Base-by-base conservation (phyloP, 2,888 invertebrate species). In the Caenorhabditis sp. region DNA sequence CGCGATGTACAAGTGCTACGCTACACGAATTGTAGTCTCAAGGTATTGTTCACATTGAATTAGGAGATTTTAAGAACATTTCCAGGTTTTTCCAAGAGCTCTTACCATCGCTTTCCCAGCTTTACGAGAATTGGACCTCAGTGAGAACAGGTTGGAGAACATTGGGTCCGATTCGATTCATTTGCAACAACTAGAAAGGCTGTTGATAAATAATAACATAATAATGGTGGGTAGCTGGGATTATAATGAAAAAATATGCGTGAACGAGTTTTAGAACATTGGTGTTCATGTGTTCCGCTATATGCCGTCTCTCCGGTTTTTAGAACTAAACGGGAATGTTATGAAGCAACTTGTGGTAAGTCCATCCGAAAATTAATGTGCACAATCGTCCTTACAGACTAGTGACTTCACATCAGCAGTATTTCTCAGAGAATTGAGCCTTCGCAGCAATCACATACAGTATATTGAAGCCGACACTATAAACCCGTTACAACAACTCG, bases 241-340 rank as follows among this genome's bases (percentile, higher is more conserved):
- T 24, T 27, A 24, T 13, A 7, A n/a, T 32, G 7, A 6, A 6
- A 2, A 4, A 15, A 15, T 26, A 8, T 4, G 7, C 22, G n/a
- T 30, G 15, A 17, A 13, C 15, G 6, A 30, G 9, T 73, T 74
- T 48, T n/a, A 80, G 80, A 53, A 20, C 24, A 62, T 80, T 35
- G 74, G 74, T 5, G 68, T 76, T 20, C 71, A 80, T 52, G 71
- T 74, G 15, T 71, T 80, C 17, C 75, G 80, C 2, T 80, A 75
- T 35, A 75, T 80, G 78, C 80, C 78, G 4, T 56, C 35, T 4
- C 59, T 80, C 20, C 32, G 56, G 32, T 48, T 63, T 6, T 43
- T 80, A 22, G 71, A 80, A 35, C 43, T 80, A 41, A 78, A 63
- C 20, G 63, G 59, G 0, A 80, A 80, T 41, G 37, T 55, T 22